phyloP scores from a whole-genome alignment of 2,113 vertebrate species.

The Tor tambroides region DNA sequence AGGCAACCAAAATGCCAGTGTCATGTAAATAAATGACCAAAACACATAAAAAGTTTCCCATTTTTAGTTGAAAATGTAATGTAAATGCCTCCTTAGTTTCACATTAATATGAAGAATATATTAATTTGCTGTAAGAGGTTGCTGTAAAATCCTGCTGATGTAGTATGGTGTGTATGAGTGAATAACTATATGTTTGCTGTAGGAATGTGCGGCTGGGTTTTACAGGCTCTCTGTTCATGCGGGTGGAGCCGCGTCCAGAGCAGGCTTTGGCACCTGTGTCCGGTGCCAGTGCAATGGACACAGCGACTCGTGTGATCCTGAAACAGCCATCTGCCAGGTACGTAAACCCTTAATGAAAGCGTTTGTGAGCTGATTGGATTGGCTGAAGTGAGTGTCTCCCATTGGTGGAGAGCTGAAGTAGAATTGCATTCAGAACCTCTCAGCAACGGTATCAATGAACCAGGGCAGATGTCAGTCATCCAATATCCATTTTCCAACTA shows the following conservation, averaged over 20 bases:
- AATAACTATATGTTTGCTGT: slow-evolving; percentile 41
- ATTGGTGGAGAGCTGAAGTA: background rate
- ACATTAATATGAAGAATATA: too few relatives aligned
- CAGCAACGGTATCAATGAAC: background rate
- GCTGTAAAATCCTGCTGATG: background rate
- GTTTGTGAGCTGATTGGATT: background rate
- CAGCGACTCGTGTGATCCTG: slow-evolving; percentile 87
- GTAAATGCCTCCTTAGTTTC: too few relatives aligned
- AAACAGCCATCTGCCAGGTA: slow-evolving; percentile 94
- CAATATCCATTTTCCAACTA: background rate
- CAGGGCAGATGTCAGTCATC: background rate
- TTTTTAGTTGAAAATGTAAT: too few relatives aligned
- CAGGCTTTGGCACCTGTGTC: slow-evolving; percentile 86
- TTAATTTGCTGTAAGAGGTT: too few relatives aligned
- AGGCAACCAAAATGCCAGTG: too few relatives aligned
- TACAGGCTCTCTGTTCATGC: slow-evolving; percentile 79
- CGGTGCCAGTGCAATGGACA: slow-evolving; percentile 92
- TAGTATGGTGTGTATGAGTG: background rate
- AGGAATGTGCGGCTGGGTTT: slow-evolving; percentile 90
- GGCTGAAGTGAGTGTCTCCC: background rate
- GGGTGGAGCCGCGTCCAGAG: slow-evolving; percentile 68
- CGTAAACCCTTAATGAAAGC: background rate
- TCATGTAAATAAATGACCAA: too few relatives aligned
- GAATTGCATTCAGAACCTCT: background rate
- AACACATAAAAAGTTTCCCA: too few relatives aligned